A percentile compares a stretch with the other conserved stretches of the same genome.
Evolutionary conservation across 2,113 vertebrate genomes (phyloP).

Genomic region (Lepisosteus osseus): DNA sequence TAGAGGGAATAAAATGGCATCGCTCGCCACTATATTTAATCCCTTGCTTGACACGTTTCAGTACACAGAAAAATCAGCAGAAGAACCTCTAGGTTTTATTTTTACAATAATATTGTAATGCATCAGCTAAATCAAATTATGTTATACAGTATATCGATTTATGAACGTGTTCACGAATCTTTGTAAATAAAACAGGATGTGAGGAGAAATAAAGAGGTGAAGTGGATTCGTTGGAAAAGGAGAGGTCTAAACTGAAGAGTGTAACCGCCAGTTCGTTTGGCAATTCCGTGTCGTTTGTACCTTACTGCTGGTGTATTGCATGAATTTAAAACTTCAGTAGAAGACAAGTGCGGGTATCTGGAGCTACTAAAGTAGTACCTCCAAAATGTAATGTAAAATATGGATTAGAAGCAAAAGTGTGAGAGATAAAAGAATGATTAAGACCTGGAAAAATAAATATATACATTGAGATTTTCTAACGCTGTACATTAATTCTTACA

Average conservation of each 20-base stretch:
- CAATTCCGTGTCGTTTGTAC: no score
- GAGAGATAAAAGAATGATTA: no score
- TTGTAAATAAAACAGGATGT: no score
- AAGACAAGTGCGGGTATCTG: no score
- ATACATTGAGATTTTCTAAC: no score
- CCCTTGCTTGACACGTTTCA: slow-evolving; percentile 47
- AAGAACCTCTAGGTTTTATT: slow-evolving; percentile 65
- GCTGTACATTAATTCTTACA: no score
- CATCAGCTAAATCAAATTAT: slow-evolving; percentile 63
- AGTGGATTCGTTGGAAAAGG: slow-evolving; percentile 26
- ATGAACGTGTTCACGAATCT: slow-evolving; percentile 24
- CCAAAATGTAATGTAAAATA: no score
- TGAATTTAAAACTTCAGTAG: no score
- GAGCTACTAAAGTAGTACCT: no score
- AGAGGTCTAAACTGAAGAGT: background rate
- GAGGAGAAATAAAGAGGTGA: slow-evolving; percentile 34
- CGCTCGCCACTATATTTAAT: slow-evolving; percentile 39
- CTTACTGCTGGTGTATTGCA: no score
- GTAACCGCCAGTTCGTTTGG: background rate
- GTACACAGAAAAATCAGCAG: slow-evolving; percentile 42
- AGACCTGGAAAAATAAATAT: no score
- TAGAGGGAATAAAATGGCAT: slow-evolving; percentile 63
- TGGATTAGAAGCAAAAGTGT: no score
- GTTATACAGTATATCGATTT: slow-evolving; percentile 47
- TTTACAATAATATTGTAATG: slow-evolving; percentile 62